Conservation (phyloP, 2,888 invertebrate genomes). For the Thymelicus acteon region DNA sequence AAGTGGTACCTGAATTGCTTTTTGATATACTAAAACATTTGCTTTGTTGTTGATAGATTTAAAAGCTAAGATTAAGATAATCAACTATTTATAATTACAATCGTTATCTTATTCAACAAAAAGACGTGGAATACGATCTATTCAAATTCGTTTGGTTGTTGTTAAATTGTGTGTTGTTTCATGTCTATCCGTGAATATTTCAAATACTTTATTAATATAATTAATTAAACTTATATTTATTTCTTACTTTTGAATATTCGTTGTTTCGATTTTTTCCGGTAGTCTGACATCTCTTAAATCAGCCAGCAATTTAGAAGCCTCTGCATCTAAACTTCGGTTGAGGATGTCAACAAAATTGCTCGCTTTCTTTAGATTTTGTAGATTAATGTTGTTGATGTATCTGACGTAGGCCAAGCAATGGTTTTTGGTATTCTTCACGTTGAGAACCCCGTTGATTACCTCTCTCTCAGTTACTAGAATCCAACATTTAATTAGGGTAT, state of each 20-base stretch:
- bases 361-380: constrained; percentile 97
- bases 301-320: constrained; percentile 94
- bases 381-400: constrained; percentile 98
- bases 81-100: no score
- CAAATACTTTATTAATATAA: no score
- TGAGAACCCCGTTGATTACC: constrained; percentile 97
- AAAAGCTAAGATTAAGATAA: no score
- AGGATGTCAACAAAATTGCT: constrained; percentile 97
- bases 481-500: neutral
- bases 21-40: no score
- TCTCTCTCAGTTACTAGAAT: constrained; percentile 97
- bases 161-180: no score
- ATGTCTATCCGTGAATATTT: no score
- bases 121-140: no score
- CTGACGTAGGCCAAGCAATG: constrained; percentile 97
- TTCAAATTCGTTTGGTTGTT: no score
- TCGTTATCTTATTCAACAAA: no score
- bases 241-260: constrained; percentile 93
- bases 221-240: neutral
- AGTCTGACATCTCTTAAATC: constrained; percentile 95
- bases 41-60: no score
- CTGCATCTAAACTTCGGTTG: constrained; percentile 95
- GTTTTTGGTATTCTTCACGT: constrained; percentile 97
- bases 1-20: no score
- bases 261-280: constrained; percentile 94